Evolutionary conservation across 2,113 vertebrate species (phyloP), one percentile per base, ranked within the genome.

Genomic region (Nematolebias whitei): DNA sequence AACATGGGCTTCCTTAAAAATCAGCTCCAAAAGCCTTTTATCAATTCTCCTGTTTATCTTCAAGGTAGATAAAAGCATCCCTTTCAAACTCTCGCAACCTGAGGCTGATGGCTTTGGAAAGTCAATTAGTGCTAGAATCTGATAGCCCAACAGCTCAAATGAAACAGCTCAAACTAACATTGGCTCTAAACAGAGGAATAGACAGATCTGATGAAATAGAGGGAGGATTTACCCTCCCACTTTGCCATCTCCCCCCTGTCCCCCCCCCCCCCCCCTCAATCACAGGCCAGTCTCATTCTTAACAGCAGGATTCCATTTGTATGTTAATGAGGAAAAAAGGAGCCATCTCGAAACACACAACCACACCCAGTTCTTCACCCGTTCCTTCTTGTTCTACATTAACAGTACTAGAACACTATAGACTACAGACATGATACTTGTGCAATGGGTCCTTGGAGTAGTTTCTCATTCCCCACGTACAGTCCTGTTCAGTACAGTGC

Each of bases 271-370:
- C 76, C 74, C 78, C 78, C 82, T 87, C 86, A 88, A 89, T 91
- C 92, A 90, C 80, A 85, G 85, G 73, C 68, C 85, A 83, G 82
- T 68, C 77, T 86, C 66, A 76, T 85, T 87, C 87, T 90, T 86
- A 87, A 91, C 90, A 65, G 76, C 89, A 89, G 82, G 85, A 92
- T 90, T 89, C 91, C 88, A 93, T 92, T 90, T 93, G 91, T 92
- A 92, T 92, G 92, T 89, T 91, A 93, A 92, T 93, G 80, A 91
- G 86, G 52, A 84, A 18, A 77, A 78, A 82, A 68, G 76, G 72
- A 85, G 78, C 73, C 85, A 85, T 85, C 82, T 86, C 84, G 79
- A 84, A 85, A 39, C 24, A 48, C 71, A 59, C 26, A 16, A 43
- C n/a, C 64, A 45, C 62, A 71, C 40, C 78, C 63, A 45, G 43